phyloP scores from a whole-genome alignment of 2,888 invertebrate genomes.

The Emesis russula region DNA sequence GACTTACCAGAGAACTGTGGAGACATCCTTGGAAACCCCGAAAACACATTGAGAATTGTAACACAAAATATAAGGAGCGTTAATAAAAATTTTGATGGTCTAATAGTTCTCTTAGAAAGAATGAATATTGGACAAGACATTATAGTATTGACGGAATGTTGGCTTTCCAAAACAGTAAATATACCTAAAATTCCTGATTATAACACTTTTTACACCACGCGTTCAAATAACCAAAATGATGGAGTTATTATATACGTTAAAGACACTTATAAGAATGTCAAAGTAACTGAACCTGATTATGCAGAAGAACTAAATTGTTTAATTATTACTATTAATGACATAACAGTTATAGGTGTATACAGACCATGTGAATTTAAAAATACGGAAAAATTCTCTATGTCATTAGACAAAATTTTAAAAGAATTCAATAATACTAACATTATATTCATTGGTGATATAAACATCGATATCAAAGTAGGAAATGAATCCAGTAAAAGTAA shows the following conservation, averaged over 20 bases:
- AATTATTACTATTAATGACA: background rate
- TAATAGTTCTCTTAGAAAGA: background rate
- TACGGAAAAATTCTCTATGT: background rate
- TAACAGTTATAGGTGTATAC: background rate
- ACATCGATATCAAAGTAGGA: background rate
- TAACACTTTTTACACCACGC: background rate
- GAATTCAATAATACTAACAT: background rate
- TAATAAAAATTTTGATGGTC: background rate
- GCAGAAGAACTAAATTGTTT: too few species aligned
- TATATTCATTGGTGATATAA: background rate
- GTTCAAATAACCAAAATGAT: background rate
- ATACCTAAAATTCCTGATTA: slow-evolving; percentile 2
- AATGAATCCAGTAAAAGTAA: background rate
- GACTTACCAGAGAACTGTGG: background rate
- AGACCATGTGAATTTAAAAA: background rate
- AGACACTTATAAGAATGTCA: background rate
- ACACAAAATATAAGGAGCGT: background rate
- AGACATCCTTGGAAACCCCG: background rate
- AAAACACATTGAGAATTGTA: background rate
- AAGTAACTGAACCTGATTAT: too few species aligned
- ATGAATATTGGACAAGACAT: background rate
- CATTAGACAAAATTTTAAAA: background rate
- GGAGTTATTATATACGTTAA: background rate
- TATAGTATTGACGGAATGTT: background rate
- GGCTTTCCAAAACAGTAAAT: background rate